Percentiles rank a stretch among this genome's conserved stretches.
Evolutionary conservation across 2,888 invertebrate genomes (phyloP).

Genomic region (Andrena minutula): DNA sequence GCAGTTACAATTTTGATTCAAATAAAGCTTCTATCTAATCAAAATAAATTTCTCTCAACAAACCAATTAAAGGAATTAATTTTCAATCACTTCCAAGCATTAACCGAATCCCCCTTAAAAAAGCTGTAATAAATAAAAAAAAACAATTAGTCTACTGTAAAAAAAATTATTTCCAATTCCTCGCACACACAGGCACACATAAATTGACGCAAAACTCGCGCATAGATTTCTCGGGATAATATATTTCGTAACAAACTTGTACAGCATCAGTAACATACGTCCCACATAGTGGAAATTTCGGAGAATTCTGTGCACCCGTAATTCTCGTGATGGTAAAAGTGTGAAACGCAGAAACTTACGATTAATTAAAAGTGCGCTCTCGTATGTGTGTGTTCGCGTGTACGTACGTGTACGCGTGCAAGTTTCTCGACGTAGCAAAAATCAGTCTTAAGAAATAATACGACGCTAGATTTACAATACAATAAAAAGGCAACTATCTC

Average conservation of each 20-base stretch:
- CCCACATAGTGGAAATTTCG: conserved; percentile 57
- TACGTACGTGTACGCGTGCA: conserved; percentile 23
- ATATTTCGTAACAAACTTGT: conserved; percentile 77
- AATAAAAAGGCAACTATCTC: conserved; percentile 51
- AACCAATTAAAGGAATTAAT: too few species aligned
- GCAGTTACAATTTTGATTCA: too few species aligned
- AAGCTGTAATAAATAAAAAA: too few species aligned
- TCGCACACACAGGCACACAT: too few species aligned
- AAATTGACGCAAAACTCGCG: neutral
- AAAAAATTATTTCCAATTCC: too few species aligned
- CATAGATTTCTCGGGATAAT: conserved; percentile 50
- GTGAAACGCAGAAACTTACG: conserved; percentile 37
- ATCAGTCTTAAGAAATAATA: conserved; percentile 82
- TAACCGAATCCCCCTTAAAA: too few species aligned
- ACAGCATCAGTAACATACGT: conserved; percentile 72
- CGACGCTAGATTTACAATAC: conserved; percentile 77
- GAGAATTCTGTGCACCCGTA: conserved; percentile 9
- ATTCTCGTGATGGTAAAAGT: conserved; percentile 34
- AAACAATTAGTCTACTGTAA: too few species aligned
- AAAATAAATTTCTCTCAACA: too few species aligned
- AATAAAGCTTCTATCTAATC: too few species aligned
- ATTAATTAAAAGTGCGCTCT: conserved; percentile 36
- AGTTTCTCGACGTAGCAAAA: conserved; percentile 63
- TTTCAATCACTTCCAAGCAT: too few species aligned
- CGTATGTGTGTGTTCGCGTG: conserved; percentile 1